These are phyloP conservation scores for Tamandua tetradactyla DNA, from an alignment of 2,797 vertebrate genomes.

Conservation along the genomic window DNA sequence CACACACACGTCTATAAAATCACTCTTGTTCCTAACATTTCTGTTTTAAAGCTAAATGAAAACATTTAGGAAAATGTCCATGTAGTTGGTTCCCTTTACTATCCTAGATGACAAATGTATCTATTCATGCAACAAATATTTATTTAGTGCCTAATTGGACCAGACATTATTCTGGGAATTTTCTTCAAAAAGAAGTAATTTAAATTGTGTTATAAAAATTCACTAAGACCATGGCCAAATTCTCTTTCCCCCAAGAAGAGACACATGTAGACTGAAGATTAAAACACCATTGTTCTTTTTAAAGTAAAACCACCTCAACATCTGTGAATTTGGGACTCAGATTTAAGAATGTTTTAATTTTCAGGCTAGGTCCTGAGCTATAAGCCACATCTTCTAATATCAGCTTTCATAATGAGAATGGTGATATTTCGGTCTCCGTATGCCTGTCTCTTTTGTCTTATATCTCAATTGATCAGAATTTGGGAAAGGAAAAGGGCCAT, in stretches of 20 bases:
- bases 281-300: conserved; percentile 43
- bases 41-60: conserved; percentile 41
- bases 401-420: neutral
- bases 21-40: conserved; percentile 4
- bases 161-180: neutral
- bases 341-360: conserved; percentile 1
- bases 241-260: neutral
- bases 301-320: conserved; percentile 55
- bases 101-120: neutral
- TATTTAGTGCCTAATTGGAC: neutral
- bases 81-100: no score
- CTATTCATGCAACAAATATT: conserved; percentile 5
- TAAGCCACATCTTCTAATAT: neutral
- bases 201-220: conserved; percentile 13
- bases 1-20: neutral
- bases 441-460: neutral
- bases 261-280: neutral
- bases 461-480: conserved; percentile 5
- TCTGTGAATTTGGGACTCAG: no score
- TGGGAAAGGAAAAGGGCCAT: neutral
- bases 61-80: neutral
- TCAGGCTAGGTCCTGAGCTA: conserved; percentile 12
- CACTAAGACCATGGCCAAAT: conserved; percentile 1
- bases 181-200: conserved; percentile 14
- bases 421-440: neutral